Conservation (phyloP, 2,888 invertebrate species). For the Anticlea derivata region DNA sequence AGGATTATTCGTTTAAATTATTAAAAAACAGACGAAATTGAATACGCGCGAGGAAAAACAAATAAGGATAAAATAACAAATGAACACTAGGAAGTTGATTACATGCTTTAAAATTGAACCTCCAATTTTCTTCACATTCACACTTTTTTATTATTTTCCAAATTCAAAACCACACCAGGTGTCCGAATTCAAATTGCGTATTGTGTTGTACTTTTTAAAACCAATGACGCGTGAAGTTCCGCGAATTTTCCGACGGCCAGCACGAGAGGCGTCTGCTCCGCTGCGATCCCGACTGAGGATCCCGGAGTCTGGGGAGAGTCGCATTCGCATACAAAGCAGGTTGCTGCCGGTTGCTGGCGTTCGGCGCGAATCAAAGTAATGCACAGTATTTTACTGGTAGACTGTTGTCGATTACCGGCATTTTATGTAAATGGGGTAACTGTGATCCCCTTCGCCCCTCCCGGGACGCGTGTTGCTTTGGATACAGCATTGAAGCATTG, state of each 20-base stretch:
- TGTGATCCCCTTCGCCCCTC: slow-evolving; percentile 31
- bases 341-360: neutral
- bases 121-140: slow-evolving; percentile 10
- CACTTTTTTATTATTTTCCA: neutral
- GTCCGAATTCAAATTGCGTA: slow-evolving; percentile 10
- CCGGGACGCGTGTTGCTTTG: slow-evolving; percentile 53
- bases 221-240: slow-evolving; percentile 46
- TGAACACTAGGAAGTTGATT: too few species aligned
- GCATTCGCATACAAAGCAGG: slow-evolving; percentile 10
- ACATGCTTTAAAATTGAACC: neutral
- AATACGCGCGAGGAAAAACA: too few species aligned
- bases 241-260: slow-evolving; percentile 26
- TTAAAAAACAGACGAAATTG: too few species aligned
- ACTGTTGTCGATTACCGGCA: neutral
- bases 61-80: too few species aligned
- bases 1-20: too few species aligned
- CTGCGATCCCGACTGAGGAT: slow-evolving; percentile 33
- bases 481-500: slow-evolving; percentile 58
- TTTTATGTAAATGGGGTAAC: neutral
- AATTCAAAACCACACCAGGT: slow-evolving; percentile 13
- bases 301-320: slow-evolving; percentile 43
- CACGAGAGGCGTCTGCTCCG: slow-evolving; percentile 33
- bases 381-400: neutral
- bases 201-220: slow-evolving; percentile 39
- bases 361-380: neutral